These are phyloP conservation scores for Caenorhabditis angaria DNA, from an alignment of 2,888 invertebrate genomes.

Conservation along the genomic window DNA sequence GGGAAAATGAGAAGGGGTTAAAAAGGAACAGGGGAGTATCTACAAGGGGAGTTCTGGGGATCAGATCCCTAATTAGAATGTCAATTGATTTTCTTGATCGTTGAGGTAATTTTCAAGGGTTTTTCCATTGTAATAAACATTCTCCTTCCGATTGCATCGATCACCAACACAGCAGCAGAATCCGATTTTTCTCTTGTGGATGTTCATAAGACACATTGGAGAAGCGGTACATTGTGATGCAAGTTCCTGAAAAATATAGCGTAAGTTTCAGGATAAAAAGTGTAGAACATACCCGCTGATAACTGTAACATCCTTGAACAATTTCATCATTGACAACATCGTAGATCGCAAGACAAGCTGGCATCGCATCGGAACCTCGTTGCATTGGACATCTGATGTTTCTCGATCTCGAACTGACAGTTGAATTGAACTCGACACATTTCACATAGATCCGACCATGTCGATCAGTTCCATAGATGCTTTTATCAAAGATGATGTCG, in stretches of 20 bases:
- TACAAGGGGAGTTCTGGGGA: too few relatives aligned
- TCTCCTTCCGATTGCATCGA: not conserved
- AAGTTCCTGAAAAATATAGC: constrained; percentile 1
- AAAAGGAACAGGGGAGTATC: too few relatives aligned
- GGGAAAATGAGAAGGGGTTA: too few relatives aligned
- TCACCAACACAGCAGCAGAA: constrained; percentile 13
- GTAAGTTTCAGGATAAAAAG: not conserved
- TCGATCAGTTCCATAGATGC: constrained; percentile 5
- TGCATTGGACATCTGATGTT: constrained; percentile 7
- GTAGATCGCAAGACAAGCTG: constrained; percentile 10
- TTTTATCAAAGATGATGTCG: not conserved
- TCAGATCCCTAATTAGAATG: too few relatives aligned
- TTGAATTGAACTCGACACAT: constrained; percentile 11
- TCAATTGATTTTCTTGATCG: too few relatives aligned
- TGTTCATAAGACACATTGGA: not conserved
- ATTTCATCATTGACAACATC: not conserved
- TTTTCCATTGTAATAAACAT: not conserved
- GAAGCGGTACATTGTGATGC: not conserved
- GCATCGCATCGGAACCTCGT: not conserved
- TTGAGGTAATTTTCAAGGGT: not conserved
- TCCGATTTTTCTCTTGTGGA: not conserved
- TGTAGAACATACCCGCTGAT: constrained; percentile 6
- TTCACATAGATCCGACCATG: constrained; percentile 11
- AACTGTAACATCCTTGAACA: constrained; percentile 21
- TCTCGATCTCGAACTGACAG: not conserved